Conservation (phyloP, 2,888 invertebrate species). For the Anaspis maculata region DNA sequence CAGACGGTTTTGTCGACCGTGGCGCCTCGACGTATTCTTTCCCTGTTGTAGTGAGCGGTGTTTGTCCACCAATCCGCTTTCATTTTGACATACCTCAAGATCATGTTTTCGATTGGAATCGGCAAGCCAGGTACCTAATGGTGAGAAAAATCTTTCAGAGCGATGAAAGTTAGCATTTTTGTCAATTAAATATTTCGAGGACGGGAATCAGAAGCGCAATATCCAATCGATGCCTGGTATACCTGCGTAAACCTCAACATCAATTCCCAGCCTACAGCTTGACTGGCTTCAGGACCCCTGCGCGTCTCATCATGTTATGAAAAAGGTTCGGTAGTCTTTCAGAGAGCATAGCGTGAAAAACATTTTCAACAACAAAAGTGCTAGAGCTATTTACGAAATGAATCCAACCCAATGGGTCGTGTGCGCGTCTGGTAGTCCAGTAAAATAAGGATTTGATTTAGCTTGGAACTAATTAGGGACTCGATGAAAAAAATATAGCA, state of each 20-base stretch:
- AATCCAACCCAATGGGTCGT: too few relatives aligned
- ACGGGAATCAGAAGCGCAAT: slow-evolving; percentile 10
- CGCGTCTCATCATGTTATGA: slow-evolving; percentile 28
- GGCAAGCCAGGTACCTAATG: slow-evolving; percentile 92
- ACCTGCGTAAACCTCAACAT: slow-evolving; percentile 9
- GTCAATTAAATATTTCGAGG: background rate
- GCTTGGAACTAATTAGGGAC: too few relatives aligned
- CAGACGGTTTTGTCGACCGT: slow-evolving; percentile 99
- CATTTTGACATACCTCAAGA: slow-evolving; percentile 98
- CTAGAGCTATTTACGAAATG: too few relatives aligned
- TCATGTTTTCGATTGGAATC: slow-evolving; percentile 99
- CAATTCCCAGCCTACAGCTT: slow-evolving; percentile 18
- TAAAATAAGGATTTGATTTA: too few relatives aligned
- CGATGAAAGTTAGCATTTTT: slow-evolving; percentile 1
- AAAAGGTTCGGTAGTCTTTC: too few relatives aligned
- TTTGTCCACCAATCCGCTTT: slow-evolving; percentile 99
- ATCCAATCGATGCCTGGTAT: slow-evolving; percentile 9
- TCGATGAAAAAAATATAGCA: too few relatives aligned
- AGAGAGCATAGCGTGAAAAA: too few relatives aligned
- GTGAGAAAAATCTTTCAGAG: slow-evolving; percentile 3
- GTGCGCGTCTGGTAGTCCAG: too few relatives aligned
- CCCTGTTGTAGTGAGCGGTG: slow-evolving; percentile 98
- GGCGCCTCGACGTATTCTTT: slow-evolving; percentile 96
- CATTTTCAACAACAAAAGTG: too few relatives aligned
- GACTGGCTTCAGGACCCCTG: slow-evolving; percentile 26